phyloP scores from a whole-genome alignment of 2,113 vertebrate species.

The Osmerus mordax region DNA sequence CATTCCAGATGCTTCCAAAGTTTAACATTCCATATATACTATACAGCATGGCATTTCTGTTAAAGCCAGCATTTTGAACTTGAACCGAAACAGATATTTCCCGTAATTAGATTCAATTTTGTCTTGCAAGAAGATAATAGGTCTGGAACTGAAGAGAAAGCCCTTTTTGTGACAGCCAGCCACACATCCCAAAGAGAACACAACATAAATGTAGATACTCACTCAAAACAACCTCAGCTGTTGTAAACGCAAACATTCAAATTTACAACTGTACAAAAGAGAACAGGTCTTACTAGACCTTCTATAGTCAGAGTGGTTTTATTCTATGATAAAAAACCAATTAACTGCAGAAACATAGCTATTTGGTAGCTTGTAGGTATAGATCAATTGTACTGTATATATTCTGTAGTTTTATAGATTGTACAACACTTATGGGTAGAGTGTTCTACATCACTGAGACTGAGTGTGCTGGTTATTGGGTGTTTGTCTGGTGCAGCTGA shows the following conservation, averaged over 20 bases:
- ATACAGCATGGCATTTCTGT: not conserved
- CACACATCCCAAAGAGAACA: slow-evolving; percentile 47
- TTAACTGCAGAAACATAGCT: not conserved
- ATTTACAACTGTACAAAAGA: slow-evolving; percentile 40
- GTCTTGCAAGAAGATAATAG: slow-evolving; percentile 34
- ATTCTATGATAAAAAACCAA: too few relatives aligned
- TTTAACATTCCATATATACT: not conserved
- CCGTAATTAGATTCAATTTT: slow-evolving; percentile 35
- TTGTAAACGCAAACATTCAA: slow-evolving; percentile 46
- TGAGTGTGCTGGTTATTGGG: slow-evolving; percentile 46
- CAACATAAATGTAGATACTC: slow-evolving; percentile 30
- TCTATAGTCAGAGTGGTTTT: not conserved
- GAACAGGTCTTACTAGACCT: slow-evolving; percentile 12
- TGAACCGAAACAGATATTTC: slow-evolving; percentile 36
- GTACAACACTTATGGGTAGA: slow-evolving; percentile 64
- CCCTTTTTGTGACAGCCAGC: slow-evolving; percentile 58
- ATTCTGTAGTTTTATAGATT: slow-evolving; percentile 48
- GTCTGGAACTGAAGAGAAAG: slow-evolving; percentile 60
- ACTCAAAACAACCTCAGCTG: slow-evolving; percentile 29
- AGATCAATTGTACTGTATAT: slow-evolving; percentile 35
- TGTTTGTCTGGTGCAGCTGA: slow-evolving; percentile 53
- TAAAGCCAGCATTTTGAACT: slow-evolving; percentile 39
- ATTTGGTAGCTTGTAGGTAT: slow-evolving; percentile 18
- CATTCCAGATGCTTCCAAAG: not conserved
- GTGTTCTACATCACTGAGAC: slow-evolving; percentile 62